phyloP scores from a whole-genome alignment of 2,797 vertebrate species.

The Galago senegalensis region DNA sequence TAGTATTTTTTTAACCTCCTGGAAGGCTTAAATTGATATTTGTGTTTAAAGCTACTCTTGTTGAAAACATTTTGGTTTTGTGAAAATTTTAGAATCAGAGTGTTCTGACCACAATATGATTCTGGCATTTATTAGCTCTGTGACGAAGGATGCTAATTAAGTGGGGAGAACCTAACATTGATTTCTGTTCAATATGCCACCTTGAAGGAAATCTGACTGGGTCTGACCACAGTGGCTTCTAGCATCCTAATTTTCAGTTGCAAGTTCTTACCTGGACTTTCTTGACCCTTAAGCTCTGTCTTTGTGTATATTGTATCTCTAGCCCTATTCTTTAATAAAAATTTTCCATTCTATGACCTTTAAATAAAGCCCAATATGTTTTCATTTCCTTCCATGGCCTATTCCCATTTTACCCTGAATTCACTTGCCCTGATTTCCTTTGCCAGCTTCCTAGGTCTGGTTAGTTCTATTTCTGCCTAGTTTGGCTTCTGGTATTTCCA shows the following conservation, averaged over 20 bases:
- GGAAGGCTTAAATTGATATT: slow-evolving; percentile 13
- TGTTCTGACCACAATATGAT: background rate
- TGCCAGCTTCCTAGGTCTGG: background rate
- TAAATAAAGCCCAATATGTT: background rate
- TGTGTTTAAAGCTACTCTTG: slow-evolving; percentile 18
- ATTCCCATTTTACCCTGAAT: background rate
- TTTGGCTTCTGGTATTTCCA: background rate
- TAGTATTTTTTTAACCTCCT: background rate
- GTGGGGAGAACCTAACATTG: background rate
- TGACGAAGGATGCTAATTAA: background rate
- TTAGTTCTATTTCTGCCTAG: background rate
- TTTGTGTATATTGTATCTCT: background rate
- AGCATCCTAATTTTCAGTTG: background rate
- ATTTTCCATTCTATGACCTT: background rate
- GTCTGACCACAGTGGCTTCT: background rate
- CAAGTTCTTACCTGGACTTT: background rate
- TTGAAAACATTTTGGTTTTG: background rate
- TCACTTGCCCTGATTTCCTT: background rate
- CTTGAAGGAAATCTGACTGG: background rate
- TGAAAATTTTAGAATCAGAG: background rate
- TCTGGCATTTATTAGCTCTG: background rate
- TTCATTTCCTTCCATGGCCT: background rate
- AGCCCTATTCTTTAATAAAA: background rate
- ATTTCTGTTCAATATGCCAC: background rate
- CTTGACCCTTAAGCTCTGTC: background rate